Percentiles rank a stretch among this genome's conserved stretches.
Evolutionary conservation across 2,113 vertebrate genomes (phyloP).

Genomic region (Chlorodrepanis virens): DNA sequence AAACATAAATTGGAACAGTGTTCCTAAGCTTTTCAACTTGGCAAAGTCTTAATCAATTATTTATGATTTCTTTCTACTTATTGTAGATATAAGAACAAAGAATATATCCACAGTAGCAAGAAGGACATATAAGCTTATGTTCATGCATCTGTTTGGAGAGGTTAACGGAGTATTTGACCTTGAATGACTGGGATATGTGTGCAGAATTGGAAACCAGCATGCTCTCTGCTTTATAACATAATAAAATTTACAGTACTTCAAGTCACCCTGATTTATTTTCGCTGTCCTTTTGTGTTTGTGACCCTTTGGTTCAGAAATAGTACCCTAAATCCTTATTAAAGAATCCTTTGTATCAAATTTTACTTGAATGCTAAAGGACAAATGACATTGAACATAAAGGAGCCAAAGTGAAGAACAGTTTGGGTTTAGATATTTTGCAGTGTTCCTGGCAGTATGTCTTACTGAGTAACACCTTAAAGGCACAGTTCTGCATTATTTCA

Average conservation of each 20-base stretch:
- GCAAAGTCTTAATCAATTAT: not conserved
- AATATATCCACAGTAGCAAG: not conserved
- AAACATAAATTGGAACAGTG: not conserved
- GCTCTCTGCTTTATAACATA: not conserved
- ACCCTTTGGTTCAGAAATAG: constrained; percentile 14
- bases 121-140: not conserved
- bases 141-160: not conserved
- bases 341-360: not conserved
- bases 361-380: not conserved
- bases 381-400: not conserved
- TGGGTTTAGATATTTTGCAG: not conserved
- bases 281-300: not conserved
- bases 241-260: constrained; percentile 2
- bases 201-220: not conserved
- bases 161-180: constrained; percentile 16
- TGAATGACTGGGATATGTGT: not conserved
- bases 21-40: not conserved
- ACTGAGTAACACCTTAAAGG: not conserved
- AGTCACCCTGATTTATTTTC: constrained; percentile 3
- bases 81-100: not conserved
- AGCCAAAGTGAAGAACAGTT: not conserved
- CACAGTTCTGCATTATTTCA: not conserved
- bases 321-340: constrained; percentile 25
- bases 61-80: not conserved
- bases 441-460: not conserved